Base-by-base conservation (phyloP, 2,113 vertebrate genomes). In the Serilophus lunatus region DNA sequence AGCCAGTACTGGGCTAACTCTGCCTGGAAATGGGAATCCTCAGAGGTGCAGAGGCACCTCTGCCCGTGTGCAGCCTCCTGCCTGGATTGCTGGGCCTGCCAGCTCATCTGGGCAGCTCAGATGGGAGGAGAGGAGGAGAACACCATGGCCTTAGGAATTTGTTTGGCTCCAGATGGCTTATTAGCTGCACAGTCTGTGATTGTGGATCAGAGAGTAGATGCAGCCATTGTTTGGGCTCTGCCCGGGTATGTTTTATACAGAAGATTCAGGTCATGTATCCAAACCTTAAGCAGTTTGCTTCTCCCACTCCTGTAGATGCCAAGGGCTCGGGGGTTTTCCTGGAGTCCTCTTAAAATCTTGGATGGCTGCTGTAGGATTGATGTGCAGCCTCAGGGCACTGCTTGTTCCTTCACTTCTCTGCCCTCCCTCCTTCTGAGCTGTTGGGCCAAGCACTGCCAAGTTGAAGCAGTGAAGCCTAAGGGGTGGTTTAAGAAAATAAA, bases 211-310 rank as follows among this genome's bases (percentile, higher is more conserved):
- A 40, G 54, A 9, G 50, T 17, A 45, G 74, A 22, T 5, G 31
- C 5, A 36, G 31, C 53, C 9, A 18, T 54, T 1, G 0, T 68
- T 56, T 38, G 31, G 63, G 38, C 49, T 61, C 10, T 11, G 13
- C 4, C 0, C 22, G 8, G 8, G 38, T 44, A 9, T 9, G 2
- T 54, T 87, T 28, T 24, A 4, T 33, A 7, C 0, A 0, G n/a
- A 47, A 56, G 28, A 22, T 26, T 59, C 49, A 38, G 28, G 13
- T 18, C 0, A 0, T 2, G 7, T 49, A 11, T 35, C 36, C 49
- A 59, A 35, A 83, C 23, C 7, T 11, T 3, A 12, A 76, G 22
- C 22, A 54, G 14, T 45, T 86, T 79, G 31, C 38, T 8, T 79
- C 63, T 50, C 44, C 17, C 8, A 5, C 11, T 60, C 38, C 25